Conservation (phyloP, 1,140 invertebrate species). For the Lerema accius region DNA sequence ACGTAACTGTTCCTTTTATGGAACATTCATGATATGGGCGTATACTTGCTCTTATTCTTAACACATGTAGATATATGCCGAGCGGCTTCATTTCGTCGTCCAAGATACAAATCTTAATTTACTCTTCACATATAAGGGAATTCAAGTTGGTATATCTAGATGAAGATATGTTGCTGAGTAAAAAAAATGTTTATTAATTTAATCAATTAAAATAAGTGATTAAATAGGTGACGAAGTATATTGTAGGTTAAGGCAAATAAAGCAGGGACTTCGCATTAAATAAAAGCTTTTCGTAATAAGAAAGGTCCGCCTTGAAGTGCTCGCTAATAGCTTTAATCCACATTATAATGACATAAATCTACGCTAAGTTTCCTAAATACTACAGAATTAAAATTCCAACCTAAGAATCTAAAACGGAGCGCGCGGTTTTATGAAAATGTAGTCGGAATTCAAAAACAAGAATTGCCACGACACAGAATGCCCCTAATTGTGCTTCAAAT, state of each 20-base stretch:
- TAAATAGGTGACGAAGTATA: too few species aligned
- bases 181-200: too few species aligned
- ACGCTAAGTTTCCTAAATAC: not conserved
- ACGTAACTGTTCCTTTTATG: not conserved
- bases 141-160: too few species aligned
- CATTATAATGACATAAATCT: too few species aligned
- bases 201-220: too few species aligned
- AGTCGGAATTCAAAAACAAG: conserved; percentile 10
- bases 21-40: not conserved
- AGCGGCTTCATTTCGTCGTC: not conserved
- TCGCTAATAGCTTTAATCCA: too few species aligned
- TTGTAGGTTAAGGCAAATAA: too few species aligned
- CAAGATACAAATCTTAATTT: conserved; percentile 5
- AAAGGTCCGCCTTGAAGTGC: too few species aligned
- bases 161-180: too few species aligned
- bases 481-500: not conserved
- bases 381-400: conserved; percentile 6
- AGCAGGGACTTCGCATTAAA: too few species aligned
- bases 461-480: conserved; percentile 4
- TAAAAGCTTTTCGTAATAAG: too few species aligned
- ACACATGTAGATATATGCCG: too few species aligned
- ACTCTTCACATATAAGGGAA: not conserved
- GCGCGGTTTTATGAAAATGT: conserved; percentile 2
- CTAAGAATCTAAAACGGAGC: not conserved
- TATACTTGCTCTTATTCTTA: not conserved